phyloP scores from a whole-genome alignment of 2,113 vertebrate species.

The Suricata suricatta region DNA sequence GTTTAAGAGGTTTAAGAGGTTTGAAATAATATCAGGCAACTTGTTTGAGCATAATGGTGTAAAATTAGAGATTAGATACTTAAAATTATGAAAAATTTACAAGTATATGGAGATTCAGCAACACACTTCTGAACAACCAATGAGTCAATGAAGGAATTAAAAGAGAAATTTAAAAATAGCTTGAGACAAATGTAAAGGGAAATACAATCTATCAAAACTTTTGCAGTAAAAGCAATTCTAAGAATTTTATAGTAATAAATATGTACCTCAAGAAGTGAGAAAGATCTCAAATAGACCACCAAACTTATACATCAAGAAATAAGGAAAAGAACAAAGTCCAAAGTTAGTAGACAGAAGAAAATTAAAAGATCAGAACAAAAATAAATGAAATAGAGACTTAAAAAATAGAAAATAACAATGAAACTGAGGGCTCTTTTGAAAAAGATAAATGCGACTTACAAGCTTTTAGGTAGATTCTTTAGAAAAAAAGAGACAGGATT shows the following conservation, averaged over 20 bases:
- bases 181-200: too few relatives aligned
- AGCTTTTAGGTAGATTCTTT: too few relatives aligned
- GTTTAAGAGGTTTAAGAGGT: neutral
- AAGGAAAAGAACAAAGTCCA: neutral
- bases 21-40: neutral
- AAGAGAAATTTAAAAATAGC: too few relatives aligned
- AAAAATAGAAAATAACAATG: neutral
- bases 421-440: neutral
- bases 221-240: neutral
- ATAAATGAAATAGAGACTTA: neutral
- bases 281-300: neutral
- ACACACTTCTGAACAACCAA: neutral
- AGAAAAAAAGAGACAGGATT: too few relatives aligned
- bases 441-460: too few relatives aligned
- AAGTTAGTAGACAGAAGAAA: neutral
- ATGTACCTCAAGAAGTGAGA: too few relatives aligned
- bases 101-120: neutral
- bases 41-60: neutral
- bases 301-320: neutral
- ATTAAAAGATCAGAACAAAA: neutral
- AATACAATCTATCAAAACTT: neutral
- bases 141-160: neutral
- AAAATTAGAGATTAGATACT: neutral
- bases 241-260: too few relatives aligned
- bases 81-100: neutral